Evolutionary conservation across 2,888 invertebrate species (phyloP), one percentile per base, ranked within the genome.

Genomic region (Palloptera scutellata): DNA sequence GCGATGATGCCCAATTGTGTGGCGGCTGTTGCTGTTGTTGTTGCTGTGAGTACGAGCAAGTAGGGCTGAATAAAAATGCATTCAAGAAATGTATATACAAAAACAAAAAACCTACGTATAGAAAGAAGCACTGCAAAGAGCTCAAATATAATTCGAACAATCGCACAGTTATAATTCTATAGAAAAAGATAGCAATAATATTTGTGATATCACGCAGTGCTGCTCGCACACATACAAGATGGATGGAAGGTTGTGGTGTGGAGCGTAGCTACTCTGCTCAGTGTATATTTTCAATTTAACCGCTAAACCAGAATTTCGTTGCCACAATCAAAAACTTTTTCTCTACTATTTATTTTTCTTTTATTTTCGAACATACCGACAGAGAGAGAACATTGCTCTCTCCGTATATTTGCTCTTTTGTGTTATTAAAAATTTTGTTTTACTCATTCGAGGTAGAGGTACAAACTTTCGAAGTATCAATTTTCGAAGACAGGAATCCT

Each of bases 21-120:
- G 30, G 30, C 30, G 30, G 30, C 30, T 30, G 30, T 30, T 30
- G 30, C 6, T 30, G 30, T 30, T 30, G 30, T 30, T 30, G 2
- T 30, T 30, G 30, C 30, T 30, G 30, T 30, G 30, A 30, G 30
- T 30, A 30, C 30, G 30, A 30, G 30, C 30, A 30, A 30, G 75
- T 74, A 76, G 70, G 75, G 55, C 58, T 53, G 62, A 53, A 65
- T 42, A 41, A 57, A 59, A 52, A 59, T 42, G 52, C 65, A 60
- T 60, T 53, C 53, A 53, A 8, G 12, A 53, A 53, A 53, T 53
- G 8, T 11, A 15, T 53, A 73, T n/a, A 42, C n/a, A 53, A 53
- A 53, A 17, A 53, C 1, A 53, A 53, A 53, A 53, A 53, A 53
- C 5, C 5, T 17, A 41, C 62, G 61, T 64, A 48, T 42, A 52